phyloP scores from a whole-genome alignment of 2,113 vertebrate species.

The Triplophysa rosa region DNA sequence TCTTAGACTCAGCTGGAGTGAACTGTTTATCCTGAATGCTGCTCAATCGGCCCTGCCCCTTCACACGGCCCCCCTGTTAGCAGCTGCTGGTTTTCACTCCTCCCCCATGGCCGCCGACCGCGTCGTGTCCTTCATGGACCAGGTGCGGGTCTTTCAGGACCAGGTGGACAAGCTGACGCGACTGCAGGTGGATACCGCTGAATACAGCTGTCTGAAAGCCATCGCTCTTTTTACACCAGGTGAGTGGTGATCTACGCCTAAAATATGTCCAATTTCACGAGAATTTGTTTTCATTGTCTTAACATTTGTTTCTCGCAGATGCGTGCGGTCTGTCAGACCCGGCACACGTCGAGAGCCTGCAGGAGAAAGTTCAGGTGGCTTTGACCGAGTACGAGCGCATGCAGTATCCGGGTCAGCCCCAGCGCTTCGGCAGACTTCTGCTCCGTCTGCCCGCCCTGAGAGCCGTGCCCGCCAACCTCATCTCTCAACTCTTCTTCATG shows the following conservation, averaged over 20 bases:
- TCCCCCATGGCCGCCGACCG: slow-evolving; percentile 93
- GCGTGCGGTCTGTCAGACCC: slow-evolving; percentile 92
- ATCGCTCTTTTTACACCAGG: slow-evolving; percentile 94
- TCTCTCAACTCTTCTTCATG: slow-evolving; percentile 99
- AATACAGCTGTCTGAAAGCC: slow-evolving; percentile 98
- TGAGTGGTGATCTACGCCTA: slow-evolving; percentile 56
- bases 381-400: slow-evolving; percentile 89
- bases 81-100: slow-evolving; percentile 91
- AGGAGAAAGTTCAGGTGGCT: slow-evolving; percentile 95
- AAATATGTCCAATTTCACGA: background rate
- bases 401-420: slow-evolving; percentile 90
- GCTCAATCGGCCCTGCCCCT: slow-evolving; percentile 93
- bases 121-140: slow-evolving; percentile 97
- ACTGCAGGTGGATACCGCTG: slow-evolving; percentile 91
- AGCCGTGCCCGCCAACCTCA: slow-evolving; percentile 89
- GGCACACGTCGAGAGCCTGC: slow-evolving; percentile 86
- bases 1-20: slow-evolving; percentile 93
- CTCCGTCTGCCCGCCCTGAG: slow-evolving; percentile 89
- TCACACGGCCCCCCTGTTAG: slow-evolving; percentile 91
- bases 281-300: background rate
- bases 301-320: slow-evolving; percentile 68
- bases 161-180: slow-evolving; percentile 95
- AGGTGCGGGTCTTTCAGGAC: slow-evolving; percentile 95
- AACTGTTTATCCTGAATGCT: slow-evolving; percentile 96
- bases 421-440: slow-evolving; percentile 89